A percentile compares a stretch with the other conserved stretches of the same genome.
These are phyloP conservation scores for Oxyura jamaicensis DNA, from an alignment of 2,113 vertebrate species.

Conservation along the genomic window DNA sequence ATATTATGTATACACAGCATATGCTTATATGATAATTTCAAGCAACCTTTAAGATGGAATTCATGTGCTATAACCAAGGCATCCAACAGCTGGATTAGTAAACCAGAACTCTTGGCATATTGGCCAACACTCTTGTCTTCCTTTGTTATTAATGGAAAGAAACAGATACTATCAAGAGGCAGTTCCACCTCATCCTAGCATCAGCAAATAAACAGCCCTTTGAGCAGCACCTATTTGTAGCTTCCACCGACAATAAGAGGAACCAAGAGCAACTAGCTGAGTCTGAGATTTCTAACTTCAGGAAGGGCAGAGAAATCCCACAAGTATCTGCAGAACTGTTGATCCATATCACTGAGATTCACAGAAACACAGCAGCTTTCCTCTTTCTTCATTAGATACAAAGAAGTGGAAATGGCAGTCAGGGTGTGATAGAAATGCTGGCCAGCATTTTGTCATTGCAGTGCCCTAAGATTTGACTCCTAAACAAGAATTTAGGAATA, in stretches of 20 bases:
- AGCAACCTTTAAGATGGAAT: slow-evolving; percentile 8
- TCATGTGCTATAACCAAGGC: not conserved
- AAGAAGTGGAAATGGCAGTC: not conserved
- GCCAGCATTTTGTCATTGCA: not conserved
- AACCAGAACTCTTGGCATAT: not conserved
- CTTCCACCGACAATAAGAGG: not conserved
- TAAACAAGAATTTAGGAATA: not conserved
- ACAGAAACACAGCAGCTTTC: not conserved
- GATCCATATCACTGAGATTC: not conserved
- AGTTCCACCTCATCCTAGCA: not conserved
- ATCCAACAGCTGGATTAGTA: not conserved
- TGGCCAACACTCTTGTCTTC: not conserved
- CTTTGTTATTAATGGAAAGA: not conserved
- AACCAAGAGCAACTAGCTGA: not conserved
- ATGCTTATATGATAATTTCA: not conserved
- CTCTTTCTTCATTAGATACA: not conserved
- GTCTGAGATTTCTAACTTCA: not conserved
- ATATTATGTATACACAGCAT: not conserved
- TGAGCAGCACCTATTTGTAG: not conserved
- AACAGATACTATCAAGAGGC: not conserved
- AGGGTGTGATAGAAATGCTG: not conserved
- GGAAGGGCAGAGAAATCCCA: not conserved
- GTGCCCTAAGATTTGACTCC: not conserved
- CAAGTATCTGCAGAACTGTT: not conserved
- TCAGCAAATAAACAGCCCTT: not conserved